Percentiles rank a stretch among this genome's conserved stretches.
phyloP scores from a whole-genome alignment of 2,113 vertebrate genomes.

The Axis porcinus region DNA sequence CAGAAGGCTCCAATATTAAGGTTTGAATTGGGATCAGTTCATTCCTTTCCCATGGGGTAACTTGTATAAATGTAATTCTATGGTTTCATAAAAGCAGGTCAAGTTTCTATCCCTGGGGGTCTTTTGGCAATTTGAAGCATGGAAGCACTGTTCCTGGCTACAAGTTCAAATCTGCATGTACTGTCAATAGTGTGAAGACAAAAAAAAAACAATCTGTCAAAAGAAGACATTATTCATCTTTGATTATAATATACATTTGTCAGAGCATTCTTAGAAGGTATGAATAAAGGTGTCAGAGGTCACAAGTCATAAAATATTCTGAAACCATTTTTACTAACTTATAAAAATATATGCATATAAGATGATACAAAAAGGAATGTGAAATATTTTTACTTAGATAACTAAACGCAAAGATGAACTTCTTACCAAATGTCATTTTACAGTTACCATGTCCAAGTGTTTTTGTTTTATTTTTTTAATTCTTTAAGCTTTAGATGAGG shows the following conservation, averaged over 20 bases:
- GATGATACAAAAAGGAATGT: background rate
- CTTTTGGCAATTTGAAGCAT: conserved; percentile 82
- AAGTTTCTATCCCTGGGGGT: conserved; percentile 83
- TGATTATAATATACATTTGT: conserved; percentile 41
- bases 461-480: conserved; percentile 11
- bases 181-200: conserved; percentile 66
- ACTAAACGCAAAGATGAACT: conserved; percentile 19
- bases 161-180: conserved; percentile 79
- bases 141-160: conserved; percentile 78
- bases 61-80: conserved; percentile 88
- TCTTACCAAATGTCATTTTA: conserved; percentile 40
- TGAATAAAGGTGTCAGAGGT: conserved; percentile 3
- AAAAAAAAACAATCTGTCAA: conserved; percentile 25
- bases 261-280: background rate
- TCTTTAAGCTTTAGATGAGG: conserved; percentile 7
- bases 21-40: conserved; percentile 84
- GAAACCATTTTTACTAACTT: conserved; percentile 25
- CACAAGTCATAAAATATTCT: conserved; percentile 8
- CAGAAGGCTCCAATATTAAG: conserved; percentile 79
- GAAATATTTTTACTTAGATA: conserved; percentile 34
- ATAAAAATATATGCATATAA: background rate
- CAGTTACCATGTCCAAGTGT: background rate
- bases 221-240: conserved; percentile 51
- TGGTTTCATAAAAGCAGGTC: conserved; percentile 88
- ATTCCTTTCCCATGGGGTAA: conserved; percentile 81